phyloP scores from a whole-genome alignment of 92 coral and sea anemone species.

The Porites rus region DNA sequence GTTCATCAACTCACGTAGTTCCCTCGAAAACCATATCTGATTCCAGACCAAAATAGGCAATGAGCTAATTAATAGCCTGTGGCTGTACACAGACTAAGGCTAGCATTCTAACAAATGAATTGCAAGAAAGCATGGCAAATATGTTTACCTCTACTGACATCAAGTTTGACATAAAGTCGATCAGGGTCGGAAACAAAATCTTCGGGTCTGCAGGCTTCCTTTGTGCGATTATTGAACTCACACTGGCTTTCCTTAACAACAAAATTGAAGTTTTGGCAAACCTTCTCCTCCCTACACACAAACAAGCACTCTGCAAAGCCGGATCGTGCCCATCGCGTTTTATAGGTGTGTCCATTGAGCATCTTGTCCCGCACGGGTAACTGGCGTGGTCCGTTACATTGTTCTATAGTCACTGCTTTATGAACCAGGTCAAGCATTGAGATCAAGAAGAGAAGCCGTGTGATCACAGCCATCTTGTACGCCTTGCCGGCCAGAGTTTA shows the following conservation, averaged over 20 bases:
- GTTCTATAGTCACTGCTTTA: background rate
- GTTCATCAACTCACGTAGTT: no score
- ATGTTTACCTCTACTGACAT: constrained; percentile 10
- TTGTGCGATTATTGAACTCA: constrained; percentile 34
- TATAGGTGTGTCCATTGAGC: constrained; percentile 5
- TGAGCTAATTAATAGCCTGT: no score
- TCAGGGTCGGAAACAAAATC: background rate
- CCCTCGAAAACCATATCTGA: no score
- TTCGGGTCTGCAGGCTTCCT: constrained; percentile 26
- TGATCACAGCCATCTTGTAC: background rate
- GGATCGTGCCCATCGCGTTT: background rate
- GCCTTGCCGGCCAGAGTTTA: background rate
- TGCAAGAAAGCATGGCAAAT: no score
- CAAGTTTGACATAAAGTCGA: constrained; percentile 17
- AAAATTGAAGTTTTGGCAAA: constrained; percentile 35
- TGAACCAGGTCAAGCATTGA: background rate
- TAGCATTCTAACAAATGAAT: no score
- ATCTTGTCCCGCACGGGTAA: background rate
- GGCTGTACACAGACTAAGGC: no score
- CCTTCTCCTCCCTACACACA: background rate
- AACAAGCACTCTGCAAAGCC: constrained; percentile 6
- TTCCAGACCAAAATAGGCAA: no score
- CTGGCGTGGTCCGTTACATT: constrained; percentile 15
- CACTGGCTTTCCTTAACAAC: constrained; percentile 1
- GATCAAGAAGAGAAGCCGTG: background rate